Evolutionary conservation across 1,140 invertebrate species (phyloP), one percentile per base, ranked within the genome.

Genomic region (Littorina saxatilis): DNA sequence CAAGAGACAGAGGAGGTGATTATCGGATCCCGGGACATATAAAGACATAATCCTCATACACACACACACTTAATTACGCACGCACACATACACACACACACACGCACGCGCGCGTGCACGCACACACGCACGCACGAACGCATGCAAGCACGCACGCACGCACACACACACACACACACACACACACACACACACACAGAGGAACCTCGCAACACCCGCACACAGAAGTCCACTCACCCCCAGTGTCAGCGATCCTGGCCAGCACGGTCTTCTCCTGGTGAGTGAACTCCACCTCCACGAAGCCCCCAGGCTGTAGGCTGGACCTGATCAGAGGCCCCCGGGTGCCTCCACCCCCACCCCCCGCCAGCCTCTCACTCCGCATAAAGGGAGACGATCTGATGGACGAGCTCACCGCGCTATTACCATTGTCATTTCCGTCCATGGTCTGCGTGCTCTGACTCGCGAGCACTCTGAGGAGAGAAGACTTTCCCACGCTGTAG

Each of bases 401-500:
- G 29, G 70, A 73, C 3, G n/a, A 20, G 70, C 35, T 63, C 37
- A 35, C 5, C 13, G 9, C n/a, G 58, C 55, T 61, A 23, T 40
- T 13, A 0, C 39, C 35, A 20, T 78, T 35, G 35, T n/a, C 17
- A 32, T 40, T 27, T 11, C 17, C n/a, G 35, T 47, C 76, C 7
- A 20, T 50, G 17, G 2, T 3, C 17, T 58, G 32, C 17, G 35
- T 3, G 52, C 55, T 78, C 15, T 78, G 76, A 23, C 76, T 37
- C 2, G 76, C 17, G 1, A 78, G 55, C 27, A 78, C 55, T 1
- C 58, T 15, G 17, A 78, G 76, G 55, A 78, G 23, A 4, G 76
- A 78, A 17, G 76, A 63, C 55, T 78, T 78, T 20, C 76, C 76
- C 35, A 78, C 76, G n/a, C 76, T 78, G 76, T 61, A 78, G 58